Evolutionary conservation across 2,888 invertebrate genomes (phyloP).

Genomic region (Pollenia labialis): DNA sequence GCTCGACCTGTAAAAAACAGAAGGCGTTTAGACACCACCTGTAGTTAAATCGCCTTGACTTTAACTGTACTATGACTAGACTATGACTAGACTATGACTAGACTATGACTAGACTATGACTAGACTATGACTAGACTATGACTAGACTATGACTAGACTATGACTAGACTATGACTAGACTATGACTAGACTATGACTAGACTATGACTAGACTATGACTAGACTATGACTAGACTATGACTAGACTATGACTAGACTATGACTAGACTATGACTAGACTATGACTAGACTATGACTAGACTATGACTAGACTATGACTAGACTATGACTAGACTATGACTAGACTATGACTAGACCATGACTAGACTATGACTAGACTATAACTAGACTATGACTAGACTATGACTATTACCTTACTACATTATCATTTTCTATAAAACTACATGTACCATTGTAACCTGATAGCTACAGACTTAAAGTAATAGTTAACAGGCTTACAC

Average conservation of each 20-base stretch:
- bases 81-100: background rate
- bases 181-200: background rate
- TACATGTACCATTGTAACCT: too few species aligned
- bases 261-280: background rate
- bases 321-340: slow-evolving; percentile 1
- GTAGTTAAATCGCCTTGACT: too few species aligned
- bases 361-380: background rate
- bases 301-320: slow-evolving; percentile 8
- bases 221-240: background rate
- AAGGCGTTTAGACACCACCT: too few species aligned
- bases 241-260: slow-evolving; percentile 7
- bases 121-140: background rate
- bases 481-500: background rate
- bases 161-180: background rate
- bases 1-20: too few species aligned
- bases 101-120: background rate
- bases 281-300: slow-evolving; percentile 1
- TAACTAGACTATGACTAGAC: background rate
- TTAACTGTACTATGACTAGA: background rate
- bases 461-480: background rate
- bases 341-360: background rate
- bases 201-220: slow-evolving; percentile 6
- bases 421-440: background rate
- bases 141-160: background rate
- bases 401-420: background rate